Evolutionary conservation across 37 sponge, comb jelly and placozoan genomes (phyloP).

Genomic region (Eunapius fragilis): DNA sequence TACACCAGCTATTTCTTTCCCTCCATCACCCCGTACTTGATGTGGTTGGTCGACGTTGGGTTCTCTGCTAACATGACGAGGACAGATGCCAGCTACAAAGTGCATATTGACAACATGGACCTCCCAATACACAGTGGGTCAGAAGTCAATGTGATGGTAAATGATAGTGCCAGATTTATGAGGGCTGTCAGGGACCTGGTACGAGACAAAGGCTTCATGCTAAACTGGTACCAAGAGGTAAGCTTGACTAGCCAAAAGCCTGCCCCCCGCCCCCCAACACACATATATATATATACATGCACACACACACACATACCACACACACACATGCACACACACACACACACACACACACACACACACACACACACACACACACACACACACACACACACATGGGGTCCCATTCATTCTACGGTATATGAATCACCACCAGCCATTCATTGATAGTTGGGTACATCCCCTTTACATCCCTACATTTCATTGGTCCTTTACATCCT

Average conservation of each 20-base stretch:
- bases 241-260: neutral
- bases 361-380: too few species aligned
- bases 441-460: too few species aligned
- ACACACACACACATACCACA: too few species aligned
- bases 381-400: too few species aligned
- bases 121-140: slow-evolving; percentile 48
- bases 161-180: neutral
- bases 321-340: too few species aligned
- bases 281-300: too few species aligned
- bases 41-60: slow-evolving; percentile 36
- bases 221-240: neutral
- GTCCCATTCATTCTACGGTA: too few species aligned
- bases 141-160: slow-evolving; percentile 29
- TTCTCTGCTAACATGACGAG: neutral
- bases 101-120: slow-evolving; percentile 43
- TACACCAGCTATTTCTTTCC: slow-evolving; percentile 32
- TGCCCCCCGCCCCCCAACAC: neutral
- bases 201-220: neutral
- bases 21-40: slow-evolving; percentile 11
- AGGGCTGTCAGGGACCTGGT: neutral
- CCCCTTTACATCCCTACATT: too few species aligned
- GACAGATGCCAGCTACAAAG: slow-evolving; percentile 34
- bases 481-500: too few species aligned
- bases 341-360: too few species aligned
- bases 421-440: too few species aligned